Conservation (phyloP, 1,140 invertebrate genomes). For the Mycetomoellerius zeteki region DNA sequence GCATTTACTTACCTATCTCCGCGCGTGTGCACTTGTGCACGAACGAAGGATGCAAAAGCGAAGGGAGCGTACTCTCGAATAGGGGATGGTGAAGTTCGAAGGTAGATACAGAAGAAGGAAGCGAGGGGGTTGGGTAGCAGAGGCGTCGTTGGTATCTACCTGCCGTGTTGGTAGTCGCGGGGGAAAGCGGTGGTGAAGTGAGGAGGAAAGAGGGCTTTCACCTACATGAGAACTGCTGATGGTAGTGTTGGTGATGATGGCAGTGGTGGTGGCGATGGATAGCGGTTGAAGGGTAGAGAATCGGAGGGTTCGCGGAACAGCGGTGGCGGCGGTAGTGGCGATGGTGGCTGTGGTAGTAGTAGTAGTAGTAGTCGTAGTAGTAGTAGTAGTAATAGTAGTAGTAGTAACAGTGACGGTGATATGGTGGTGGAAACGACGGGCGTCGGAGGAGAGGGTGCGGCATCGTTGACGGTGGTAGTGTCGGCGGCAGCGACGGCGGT, state of each 20-base stretch:
- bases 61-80: slow-evolving; percentile 62
- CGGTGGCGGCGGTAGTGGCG: slow-evolving; percentile 29
- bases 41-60: slow-evolving; percentile 62
- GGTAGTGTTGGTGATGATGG: slow-evolving; percentile 50
- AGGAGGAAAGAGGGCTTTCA: slow-evolving; percentile 46
- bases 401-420: slow-evolving; percentile 64
- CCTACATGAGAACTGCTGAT: slow-evolving; percentile 59
- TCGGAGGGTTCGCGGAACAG: slow-evolving; percentile 62
- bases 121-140: slow-evolving; percentile 57
- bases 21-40: slow-evolving; percentile 11
- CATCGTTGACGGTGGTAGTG: slow-evolving; percentile 63
- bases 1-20: slow-evolving; percentile 13
- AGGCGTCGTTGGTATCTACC: slow-evolving; percentile 76
- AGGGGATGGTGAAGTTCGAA: slow-evolving; percentile 67
- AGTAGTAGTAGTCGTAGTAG: slow-evolving; percentile 55
- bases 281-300: slow-evolving; percentile 74
- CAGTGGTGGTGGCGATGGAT: slow-evolving; percentile 73
- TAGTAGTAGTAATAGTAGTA: slow-evolving; percentile 67
- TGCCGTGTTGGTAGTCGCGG: slow-evolving; percentile 70
- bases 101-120: slow-evolving; percentile 59
- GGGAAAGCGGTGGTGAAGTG: slow-evolving; percentile 25
- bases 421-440: slow-evolving; percentile 62
- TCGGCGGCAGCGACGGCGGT: slow-evolving; percentile 17
- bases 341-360: slow-evolving; percentile 29
- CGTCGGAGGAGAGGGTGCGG: slow-evolving; percentile 69